Evolutionary conservation across 1,140 invertebrate species (phyloP), one percentile per base, ranked within the genome.

Genomic region (Heliconius hermathena): DNA sequence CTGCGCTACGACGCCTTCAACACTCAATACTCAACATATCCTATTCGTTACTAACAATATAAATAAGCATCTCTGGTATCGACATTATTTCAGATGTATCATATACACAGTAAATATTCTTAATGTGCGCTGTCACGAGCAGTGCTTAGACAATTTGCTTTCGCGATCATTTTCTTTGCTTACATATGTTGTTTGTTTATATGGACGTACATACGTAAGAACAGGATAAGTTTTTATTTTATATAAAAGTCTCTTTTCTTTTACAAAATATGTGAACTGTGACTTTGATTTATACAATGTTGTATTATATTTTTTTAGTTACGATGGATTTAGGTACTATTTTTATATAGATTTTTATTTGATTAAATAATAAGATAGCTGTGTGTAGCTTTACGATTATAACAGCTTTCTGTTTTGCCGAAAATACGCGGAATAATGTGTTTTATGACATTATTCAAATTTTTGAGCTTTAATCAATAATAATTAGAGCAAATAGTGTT

Each of bases 81-180:
- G 79, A 76, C 79, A 76, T 80, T 80, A 80, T 80, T 76, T 80
- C 79, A 76, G 79, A 74, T 80, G 79, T 80, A 73, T 80, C 74
- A 71, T 76, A 80, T 76, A 80, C 26, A 71, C 70, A 77, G 79
- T 80, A 80, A 80, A 80, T 80, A 80, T 80, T 76, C 66, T 80
- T 80, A 80, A 80, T 80, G 74, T 73, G 20, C 71, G 66, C 79
- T 80, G 79, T 80, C 78, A 80, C 70, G 52, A 76, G 36, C 79
- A 80, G 71, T 76, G 74, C 79, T 76, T 80, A 80, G 79, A 80
- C 74, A 76, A 80, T 80, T 80, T 80, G 79, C 74, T 76, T 76
- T 76, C 54, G 76, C 79, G 41, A 73, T 80, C 77, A 82, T 79
- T 82, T 82, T 82, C 41, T 22, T 76, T 78, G 76, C 71, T 41